phyloP scores from a whole-genome alignment of 2,113 vertebrate species.

The Irena cyanogastra region DNA sequence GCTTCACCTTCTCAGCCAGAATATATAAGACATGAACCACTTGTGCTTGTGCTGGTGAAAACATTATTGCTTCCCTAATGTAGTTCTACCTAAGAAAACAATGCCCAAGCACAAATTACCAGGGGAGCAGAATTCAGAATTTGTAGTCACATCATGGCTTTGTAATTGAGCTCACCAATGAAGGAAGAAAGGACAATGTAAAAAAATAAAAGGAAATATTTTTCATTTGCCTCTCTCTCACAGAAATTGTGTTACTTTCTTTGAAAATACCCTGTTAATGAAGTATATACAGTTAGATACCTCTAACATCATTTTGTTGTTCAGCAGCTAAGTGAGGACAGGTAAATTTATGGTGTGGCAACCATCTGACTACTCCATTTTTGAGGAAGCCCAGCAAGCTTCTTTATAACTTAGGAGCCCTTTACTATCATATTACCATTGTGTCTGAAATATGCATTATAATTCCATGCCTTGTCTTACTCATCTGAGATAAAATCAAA shows the following conservation, averaged over 20 bases:
- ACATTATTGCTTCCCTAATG: background rate
- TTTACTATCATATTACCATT: background rate
- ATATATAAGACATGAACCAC: background rate
- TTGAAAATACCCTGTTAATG: background rate
- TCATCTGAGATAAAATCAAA: background rate
- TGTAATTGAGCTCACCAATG: slow-evolving; percentile 23
- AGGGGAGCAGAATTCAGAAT: slow-evolving; percentile 18
- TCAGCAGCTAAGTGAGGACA: background rate
- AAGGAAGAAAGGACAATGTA: background rate
- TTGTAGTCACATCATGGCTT: slow-evolving; percentile 11
- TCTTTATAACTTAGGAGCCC: background rate
- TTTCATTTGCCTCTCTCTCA: background rate
- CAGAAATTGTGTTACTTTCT: background rate
- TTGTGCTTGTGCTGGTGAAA: background rate
- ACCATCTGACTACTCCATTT: background rate
- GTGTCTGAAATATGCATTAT: background rate
- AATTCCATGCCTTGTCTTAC: background rate
- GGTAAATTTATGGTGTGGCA: background rate
- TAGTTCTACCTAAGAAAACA: background rate
- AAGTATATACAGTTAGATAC: background rate
- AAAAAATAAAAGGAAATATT: slow-evolving; percentile 3
- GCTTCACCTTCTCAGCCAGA: background rate
- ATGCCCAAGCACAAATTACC: background rate
- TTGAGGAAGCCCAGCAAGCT: background rate
- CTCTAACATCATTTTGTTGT: background rate